Evolutionary conservation across 2,797 vertebrate species (phyloP).

Genomic region (Pseudocheirus occidentalis): DNA sequence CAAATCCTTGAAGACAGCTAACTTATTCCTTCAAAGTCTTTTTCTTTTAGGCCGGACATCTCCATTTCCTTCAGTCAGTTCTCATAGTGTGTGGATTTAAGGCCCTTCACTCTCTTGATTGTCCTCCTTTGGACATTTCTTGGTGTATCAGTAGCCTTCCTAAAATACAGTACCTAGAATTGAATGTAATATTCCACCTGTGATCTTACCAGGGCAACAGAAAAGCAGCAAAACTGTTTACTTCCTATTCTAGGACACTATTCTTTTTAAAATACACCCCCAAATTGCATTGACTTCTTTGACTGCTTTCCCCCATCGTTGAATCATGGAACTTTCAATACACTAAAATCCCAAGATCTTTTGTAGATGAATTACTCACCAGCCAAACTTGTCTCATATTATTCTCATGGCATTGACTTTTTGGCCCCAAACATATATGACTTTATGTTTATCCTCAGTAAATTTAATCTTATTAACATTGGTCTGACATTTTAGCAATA

Average conservation of each 20-base stretch:
- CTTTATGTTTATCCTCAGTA: background rate
- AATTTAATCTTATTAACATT: background rate
- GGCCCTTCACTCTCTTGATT: background rate
- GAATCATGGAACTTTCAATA: too few species aligned
- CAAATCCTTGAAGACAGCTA: background rate
- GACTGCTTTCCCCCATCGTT: background rate
- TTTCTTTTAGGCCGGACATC: background rate
- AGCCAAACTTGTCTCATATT: background rate
- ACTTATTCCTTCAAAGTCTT: background rate
- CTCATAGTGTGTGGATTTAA: too few species aligned
- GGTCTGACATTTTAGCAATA: background rate
- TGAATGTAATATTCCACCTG: background rate
- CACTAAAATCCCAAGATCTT: background rate
- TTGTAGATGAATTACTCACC: background rate
- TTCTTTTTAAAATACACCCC: background rate
- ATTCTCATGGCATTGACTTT: background rate
- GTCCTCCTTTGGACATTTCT: background rate
- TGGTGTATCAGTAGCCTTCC: background rate
- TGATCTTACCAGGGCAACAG: background rate
- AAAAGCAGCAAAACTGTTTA: background rate
- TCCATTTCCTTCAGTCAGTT: background rate
- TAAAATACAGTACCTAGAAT: background rate
- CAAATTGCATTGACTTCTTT: background rate
- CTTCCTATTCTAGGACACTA: background rate
- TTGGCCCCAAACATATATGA: background rate